phyloP scores from a whole-genome alignment of 2,888 invertebrate genomes.

The Mythimna lalbum region DNA sequence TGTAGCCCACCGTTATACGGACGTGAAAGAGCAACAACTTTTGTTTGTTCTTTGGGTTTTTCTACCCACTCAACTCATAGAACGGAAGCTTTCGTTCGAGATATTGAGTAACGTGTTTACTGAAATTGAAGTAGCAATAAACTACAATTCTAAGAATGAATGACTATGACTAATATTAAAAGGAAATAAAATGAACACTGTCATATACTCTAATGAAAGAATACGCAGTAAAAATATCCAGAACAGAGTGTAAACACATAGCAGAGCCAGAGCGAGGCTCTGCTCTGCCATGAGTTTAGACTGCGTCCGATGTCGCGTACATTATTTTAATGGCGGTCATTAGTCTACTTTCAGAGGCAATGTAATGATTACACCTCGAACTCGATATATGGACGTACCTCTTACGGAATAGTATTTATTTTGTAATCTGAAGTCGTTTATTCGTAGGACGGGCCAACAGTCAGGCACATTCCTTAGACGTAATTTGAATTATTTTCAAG shows the following conservation, averaged over 20 bases:
- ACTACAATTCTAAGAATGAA: neutral
- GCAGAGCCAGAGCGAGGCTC: constrained; percentile 31
- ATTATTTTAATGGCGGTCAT: constrained; percentile 65
- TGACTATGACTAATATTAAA: neutral
- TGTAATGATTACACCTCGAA: constrained; percentile 54
- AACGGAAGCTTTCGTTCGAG: constrained; percentile 56
- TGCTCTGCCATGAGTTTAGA: constrained; percentile 21
- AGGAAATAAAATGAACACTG: neutral
- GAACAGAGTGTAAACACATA: constrained; percentile 21
- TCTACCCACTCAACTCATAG: constrained; percentile 57
- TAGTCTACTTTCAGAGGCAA: constrained; percentile 58
- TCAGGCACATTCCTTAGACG: neutral
- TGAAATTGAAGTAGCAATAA: neutral
- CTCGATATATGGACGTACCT: constrained; percentile 49
- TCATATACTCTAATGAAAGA: constrained; percentile 11
- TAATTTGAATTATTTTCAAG: constrained; percentile 40
- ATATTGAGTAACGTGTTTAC: constrained; percentile 6
- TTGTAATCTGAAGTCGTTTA: constrained; percentile 47
- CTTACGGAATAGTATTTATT: constrained; percentile 48
- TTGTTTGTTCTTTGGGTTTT: constrained; percentile 60
- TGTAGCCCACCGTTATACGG: constrained; percentile 67
- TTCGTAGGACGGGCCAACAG: constrained; percentile 19
- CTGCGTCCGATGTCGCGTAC: constrained; percentile 51
- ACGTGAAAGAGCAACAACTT: constrained; percentile 68
- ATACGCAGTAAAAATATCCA: constrained; percentile 18